Evolutionary conservation across 1,140 invertebrate species (phyloP), one percentile per base, ranked within the genome.

Genomic region (Holotrichia oblita): DNA sequence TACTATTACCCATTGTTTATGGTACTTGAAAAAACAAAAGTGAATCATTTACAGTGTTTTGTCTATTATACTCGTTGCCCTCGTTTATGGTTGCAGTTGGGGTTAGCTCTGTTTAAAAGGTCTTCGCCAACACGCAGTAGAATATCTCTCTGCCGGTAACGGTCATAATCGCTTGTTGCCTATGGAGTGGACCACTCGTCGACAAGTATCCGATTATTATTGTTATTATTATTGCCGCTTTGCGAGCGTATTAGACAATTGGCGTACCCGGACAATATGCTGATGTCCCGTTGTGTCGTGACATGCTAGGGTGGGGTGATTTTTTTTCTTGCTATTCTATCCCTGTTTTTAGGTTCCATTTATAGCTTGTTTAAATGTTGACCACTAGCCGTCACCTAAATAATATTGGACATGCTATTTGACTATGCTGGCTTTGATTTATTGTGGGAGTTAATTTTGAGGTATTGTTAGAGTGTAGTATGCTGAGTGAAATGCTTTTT

Each of bases 41-140:
- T 80, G 81, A 83, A 83, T 83, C 81, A 83, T 82, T 82, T 83
- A 83, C 81, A 83, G 81, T 83, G 82, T 83, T 82, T 83, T 81
- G 76, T 83, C 80, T 82, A 80, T 80, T 83, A 82, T 80, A 77
- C 77, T 81, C 78, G 79, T 79, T 69, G 61, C 41, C 73, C 40
- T 41, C 73, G 27, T 73, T 22, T 75, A 75, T 27, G 14, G 42
- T 27, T 8, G 12, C 17, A 6, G 17, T 81, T 81, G 76, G 81
- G 81, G 78, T 76, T 22, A 77, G 48, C 44, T 40, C 22, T 74
- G 27, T 34, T 34, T 34, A 34, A 34, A 34, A 34, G 27, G 27
- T 34, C 75, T 41, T 20, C 42, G 41, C 74, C 4, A 41, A 41
- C 27, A 20, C 73, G 73, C 17, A 20, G 3, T 72, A 3, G 40